phyloP scores from a whole-genome alignment of 1,140 invertebrate genomes.

The Heliothis virescens region DNA sequence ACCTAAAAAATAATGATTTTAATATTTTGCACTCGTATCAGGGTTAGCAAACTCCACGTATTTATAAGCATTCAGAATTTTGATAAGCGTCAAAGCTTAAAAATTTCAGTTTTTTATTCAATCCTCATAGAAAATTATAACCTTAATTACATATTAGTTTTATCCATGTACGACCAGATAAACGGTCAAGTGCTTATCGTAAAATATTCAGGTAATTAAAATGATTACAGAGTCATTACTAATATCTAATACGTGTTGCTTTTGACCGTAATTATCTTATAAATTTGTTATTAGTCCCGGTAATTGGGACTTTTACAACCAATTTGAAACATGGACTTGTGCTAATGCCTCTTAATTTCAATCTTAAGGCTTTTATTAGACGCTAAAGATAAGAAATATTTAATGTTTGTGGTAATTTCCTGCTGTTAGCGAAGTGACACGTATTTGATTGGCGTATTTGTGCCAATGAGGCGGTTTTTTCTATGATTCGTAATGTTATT shows the following conservation, averaged over 20 bases:
- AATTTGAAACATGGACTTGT: conserved; percentile 25
- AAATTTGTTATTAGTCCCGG: conserved; percentile 36
- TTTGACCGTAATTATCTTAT: conserved; percentile 31
- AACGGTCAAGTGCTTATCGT: conserved; percentile 10
- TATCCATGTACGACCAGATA: conserved; percentile 3
- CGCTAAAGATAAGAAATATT: conserved; percentile 16
- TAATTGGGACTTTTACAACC: conserved; percentile 37
- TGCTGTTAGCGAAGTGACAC: background rate
- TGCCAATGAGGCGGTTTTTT: background rate
- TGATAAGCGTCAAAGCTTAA: background rate
- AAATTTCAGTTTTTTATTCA: conserved; percentile 6
- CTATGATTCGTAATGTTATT: background rate
- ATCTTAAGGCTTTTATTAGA: conserved; percentile 5
- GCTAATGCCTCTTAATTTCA: conserved; percentile 7
- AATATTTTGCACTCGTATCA: too few relatives aligned
- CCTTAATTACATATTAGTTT: conserved; percentile 38
- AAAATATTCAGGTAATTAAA: conserved; percentile 42
- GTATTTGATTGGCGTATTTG: background rate
- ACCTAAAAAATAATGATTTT: too few relatives aligned
- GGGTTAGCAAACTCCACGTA: too few relatives aligned
- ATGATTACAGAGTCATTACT: conserved; percentile 31
- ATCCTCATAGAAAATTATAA: conserved; percentile 1
- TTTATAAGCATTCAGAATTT: background rate
- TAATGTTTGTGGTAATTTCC: background rate
- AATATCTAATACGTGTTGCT: conserved; percentile 38